These are phyloP conservation scores for Drosophila miranda DNA, from an alignment of 1,140 invertebrate species.

Conservation along the genomic window DNA sequence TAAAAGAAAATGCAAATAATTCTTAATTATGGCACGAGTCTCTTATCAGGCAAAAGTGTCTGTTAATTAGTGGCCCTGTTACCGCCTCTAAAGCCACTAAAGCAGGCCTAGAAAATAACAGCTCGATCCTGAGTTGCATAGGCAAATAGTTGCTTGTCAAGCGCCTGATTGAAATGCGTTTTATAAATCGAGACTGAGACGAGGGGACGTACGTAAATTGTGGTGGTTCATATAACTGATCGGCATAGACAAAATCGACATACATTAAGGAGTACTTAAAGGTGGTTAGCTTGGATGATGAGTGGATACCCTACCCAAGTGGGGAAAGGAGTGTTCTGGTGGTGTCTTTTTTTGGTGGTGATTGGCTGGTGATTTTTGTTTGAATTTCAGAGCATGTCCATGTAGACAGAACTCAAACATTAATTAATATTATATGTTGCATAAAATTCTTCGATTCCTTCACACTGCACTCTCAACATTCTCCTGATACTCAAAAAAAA, in stretches of 20 bases:
- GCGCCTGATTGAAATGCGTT: slow-evolving; percentile 47
- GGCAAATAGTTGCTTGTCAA: slow-evolving; percentile 24
- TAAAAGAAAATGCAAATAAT: not conserved
- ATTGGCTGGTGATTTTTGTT: no score
- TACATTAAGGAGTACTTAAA: slow-evolving; percentile 20
- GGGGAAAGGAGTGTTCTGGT: no score
- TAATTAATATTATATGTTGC: no score
- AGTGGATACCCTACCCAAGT: slow-evolving; percentile 13
- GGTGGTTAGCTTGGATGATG: no score
- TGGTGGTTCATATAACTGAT: not conserved
- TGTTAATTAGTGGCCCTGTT: not conserved
- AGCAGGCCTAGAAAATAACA: not conserved
- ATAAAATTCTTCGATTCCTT: no score
- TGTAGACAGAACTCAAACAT: no score
- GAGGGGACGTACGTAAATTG: no score
- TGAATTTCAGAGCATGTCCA: no score
- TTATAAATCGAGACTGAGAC: slow-evolving; percentile 15
- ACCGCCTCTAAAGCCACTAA: not conserved
- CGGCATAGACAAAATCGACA: slow-evolving; percentile 33
- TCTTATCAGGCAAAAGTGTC: slow-evolving; percentile 3
- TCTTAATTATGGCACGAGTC: not conserved
- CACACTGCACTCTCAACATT: no score
- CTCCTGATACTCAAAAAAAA: no score
- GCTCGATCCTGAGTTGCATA: slow-evolving; percentile 3
- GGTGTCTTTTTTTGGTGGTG: no score